Base-by-base conservation (phyloP, 1,140 invertebrate genomes). In the roundworm (Caenorhabditis elegans) region DNA sequence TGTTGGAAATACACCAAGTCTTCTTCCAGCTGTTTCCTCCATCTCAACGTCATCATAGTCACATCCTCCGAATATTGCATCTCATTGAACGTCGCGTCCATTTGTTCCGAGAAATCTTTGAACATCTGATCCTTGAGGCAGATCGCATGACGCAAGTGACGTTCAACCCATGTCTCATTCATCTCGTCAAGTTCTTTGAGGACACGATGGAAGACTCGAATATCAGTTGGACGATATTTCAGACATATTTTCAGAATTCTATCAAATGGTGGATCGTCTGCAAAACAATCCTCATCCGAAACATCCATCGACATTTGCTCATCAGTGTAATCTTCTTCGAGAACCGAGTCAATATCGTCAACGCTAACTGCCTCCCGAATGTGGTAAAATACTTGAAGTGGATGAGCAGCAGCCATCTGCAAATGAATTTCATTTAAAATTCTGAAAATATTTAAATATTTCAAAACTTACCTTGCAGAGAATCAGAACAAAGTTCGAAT, bases 141-240 rank as follows among this genome's bases (percentile, higher is more conserved):
- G 15, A 51, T 4, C 1, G 46, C 65, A 26, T 28, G 76, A 10
- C 80, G 65, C 10, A 60, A 17, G 5, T 76, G 65, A 24, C 75
- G 76, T 28, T 81, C 80, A 26, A 47, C 24, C 80, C 80, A 81
- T 2, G 47, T 70, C 31, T 81, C 80, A 15, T 26, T 15, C 80
- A 81, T 81, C 24, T 76, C 43, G 6, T 55, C 31, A 4, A 81
- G n/a, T 43, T 81, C 60, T 39, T 28, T 36, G 3, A 81, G 13
- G 5, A 81, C 17, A 11, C 34, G 39, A 53, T 81, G 75, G 31
- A 81, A 81, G 13, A 70, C 60, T 1, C 60, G 60, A 34, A 70
- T 31, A 43, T 70, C 60, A 6, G 60, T 70, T 19, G 60, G 60
- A 22, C 60, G 60, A n/a, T 70, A 77, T 28, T 60, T 81, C 31